A percentile compares a stretch with the other conserved stretches of the same genome.
Evolutionary conservation across 2,113 vertebrate species (phyloP).

Genomic region (Sterna hirundo): DNA sequence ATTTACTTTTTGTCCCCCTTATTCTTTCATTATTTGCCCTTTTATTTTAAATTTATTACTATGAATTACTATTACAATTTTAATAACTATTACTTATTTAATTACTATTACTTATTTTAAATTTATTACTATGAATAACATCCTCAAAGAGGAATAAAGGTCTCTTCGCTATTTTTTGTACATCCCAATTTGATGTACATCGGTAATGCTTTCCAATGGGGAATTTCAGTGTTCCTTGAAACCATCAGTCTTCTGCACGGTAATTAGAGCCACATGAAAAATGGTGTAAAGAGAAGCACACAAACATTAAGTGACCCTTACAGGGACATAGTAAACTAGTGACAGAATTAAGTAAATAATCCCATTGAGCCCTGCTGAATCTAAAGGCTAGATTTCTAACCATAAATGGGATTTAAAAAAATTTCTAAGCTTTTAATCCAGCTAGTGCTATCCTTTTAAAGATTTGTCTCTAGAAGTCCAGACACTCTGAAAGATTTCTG

Average conservation of each 20-base stretch:
- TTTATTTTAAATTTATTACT: background rate
- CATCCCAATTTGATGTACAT: constrained; percentile 25
- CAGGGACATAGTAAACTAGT: background rate
- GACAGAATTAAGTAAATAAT: background rate
- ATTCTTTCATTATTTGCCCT: background rate
- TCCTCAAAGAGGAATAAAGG: background rate
- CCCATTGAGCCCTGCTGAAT: background rate
- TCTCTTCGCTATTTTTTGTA: background rate
- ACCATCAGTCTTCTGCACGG: background rate
- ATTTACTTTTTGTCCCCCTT: background rate
- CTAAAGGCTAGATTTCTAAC: background rate
- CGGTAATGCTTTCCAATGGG: background rate
- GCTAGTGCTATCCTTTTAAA: background rate
- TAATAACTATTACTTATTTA: no score
- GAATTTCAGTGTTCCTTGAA: background rate
- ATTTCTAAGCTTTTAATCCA: background rate
- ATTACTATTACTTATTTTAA: no score
- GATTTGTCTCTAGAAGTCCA: background rate
- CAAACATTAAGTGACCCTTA: background rate
- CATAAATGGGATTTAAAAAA: background rate
- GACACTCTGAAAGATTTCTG: background rate
- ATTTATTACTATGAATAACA: background rate
- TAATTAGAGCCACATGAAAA: background rate
- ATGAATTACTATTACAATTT: background rate
- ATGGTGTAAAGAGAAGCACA: background rate